Conservation (phyloP, 2,888 invertebrate genomes). For the Endotricha flammealis region DNA sequence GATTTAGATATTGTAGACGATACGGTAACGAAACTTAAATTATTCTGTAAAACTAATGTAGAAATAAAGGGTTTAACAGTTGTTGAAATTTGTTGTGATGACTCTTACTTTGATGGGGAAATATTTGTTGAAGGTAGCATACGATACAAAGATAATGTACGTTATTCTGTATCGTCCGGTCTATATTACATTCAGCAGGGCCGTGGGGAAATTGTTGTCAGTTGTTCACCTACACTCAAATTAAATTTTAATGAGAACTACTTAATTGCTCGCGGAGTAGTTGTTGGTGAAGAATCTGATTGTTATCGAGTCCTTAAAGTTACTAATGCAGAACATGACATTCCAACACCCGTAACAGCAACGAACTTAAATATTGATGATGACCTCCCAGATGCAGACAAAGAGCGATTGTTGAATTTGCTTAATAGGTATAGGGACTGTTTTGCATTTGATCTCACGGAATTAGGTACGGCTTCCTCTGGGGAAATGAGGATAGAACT, state of each 20-base stretch:
- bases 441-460: slow-evolving; percentile 5
- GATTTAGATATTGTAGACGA: not conserved
- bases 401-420: not conserved
- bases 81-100: not conserved
- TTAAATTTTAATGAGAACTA: not conserved
- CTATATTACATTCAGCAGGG: not conserved
- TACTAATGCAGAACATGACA: too few relatives aligned
- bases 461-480: not conserved
- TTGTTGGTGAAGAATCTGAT: not conserved
- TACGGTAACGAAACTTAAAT: not conserved
- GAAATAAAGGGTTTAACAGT: not conserved
- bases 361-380: not conserved
- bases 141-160: not conserved
- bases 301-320: not conserved
- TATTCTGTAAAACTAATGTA: not conserved
- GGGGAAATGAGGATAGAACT: slow-evolving; percentile 4
- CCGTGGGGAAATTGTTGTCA: too few relatives aligned
- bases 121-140: not conserved
- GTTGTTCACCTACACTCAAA: not conserved
- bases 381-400: not conserved
- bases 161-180: not conserved
- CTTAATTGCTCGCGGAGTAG: not conserved
- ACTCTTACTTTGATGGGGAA: not conserved
- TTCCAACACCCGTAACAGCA: not conserved
- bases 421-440: not conserved